Conservation (phyloP, 2,797 vertebrate genomes). For the Mormyrus proboscirostris region DNA sequence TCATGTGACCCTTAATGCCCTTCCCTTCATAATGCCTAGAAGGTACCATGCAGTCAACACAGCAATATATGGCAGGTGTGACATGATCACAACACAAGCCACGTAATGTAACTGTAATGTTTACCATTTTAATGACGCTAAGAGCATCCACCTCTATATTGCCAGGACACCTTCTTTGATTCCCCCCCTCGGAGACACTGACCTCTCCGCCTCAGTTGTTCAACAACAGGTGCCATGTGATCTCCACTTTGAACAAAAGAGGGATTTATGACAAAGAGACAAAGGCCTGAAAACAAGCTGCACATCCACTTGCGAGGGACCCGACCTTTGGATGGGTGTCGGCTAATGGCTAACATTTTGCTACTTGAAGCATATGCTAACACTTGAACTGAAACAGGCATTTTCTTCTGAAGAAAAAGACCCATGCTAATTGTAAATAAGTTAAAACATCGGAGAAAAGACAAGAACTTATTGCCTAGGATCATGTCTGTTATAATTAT, state of each 20-base stretch:
- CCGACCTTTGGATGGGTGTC: conserved; percentile 16
- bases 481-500: not conserved
- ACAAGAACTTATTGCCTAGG: not conserved
- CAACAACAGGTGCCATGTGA: conserved; percentile 62
- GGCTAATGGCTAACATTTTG: conserved; percentile 21
- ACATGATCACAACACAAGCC: not conserved
- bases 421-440: not conserved
- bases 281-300: conserved; percentile 39
- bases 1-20: not conserved
- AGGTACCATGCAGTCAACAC: not conserved
- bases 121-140: not conserved
- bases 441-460: not conserved
- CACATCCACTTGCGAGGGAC: not conserved
- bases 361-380: conserved; percentile 19
- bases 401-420: not conserved
- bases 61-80: not conserved
- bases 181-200: not conserved
- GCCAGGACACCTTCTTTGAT: not conserved
- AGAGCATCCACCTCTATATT: not conserved
- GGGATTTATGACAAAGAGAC: conserved; percentile 40
- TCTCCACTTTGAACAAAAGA: conserved; percentile 54
- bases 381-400: not conserved
- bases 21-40: not conserved
- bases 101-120: not conserved
- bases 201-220: conserved; percentile 53